These are phyloP conservation scores for Leptatherina wallacei DNA, from an alignment of 2,797 vertebrate genomes.

Conservation along the genomic window DNA sequence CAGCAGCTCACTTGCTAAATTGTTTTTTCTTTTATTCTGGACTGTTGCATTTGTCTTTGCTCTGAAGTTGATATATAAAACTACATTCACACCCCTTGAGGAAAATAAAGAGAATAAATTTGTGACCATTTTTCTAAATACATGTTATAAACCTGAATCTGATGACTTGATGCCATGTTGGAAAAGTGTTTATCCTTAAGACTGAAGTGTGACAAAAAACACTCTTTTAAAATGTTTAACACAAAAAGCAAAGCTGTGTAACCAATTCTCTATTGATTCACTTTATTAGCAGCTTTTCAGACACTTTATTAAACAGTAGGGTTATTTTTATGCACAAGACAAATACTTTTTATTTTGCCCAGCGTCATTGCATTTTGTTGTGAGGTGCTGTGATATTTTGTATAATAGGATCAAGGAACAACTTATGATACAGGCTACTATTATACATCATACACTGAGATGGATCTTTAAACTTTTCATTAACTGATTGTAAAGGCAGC, in stretches of 20 bases:
- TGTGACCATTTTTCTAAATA: not conserved
- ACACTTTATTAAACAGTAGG: constrained; percentile 21
- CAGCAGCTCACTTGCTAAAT: too few species aligned
- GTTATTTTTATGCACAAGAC: constrained; percentile 13
- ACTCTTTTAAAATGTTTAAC: not conserved
- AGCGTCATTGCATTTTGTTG: not conserved
- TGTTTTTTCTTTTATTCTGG: not conserved
- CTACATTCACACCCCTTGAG: too few species aligned
- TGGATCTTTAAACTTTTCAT: not conserved
- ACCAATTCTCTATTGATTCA: constrained; percentile 11
- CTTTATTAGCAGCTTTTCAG: constrained; percentile 32
- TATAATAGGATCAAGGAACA: not conserved
- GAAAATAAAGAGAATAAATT: not conserved
- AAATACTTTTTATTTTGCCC: not conserved
- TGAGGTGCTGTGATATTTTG: not conserved
- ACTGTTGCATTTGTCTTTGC: too few species aligned
- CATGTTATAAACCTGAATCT: too few species aligned
- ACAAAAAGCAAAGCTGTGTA: not conserved
- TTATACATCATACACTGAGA: not conserved
- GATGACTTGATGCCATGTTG: not conserved
- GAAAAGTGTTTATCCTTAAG: not conserved
- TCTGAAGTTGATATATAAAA: too few species aligned
- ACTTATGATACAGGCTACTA: not conserved
- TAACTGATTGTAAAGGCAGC: not conserved
- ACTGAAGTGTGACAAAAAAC: constrained; percentile 7